Conservation (phyloP, 1,140 invertebrate species). For the Anastrepha ludens region DNA sequence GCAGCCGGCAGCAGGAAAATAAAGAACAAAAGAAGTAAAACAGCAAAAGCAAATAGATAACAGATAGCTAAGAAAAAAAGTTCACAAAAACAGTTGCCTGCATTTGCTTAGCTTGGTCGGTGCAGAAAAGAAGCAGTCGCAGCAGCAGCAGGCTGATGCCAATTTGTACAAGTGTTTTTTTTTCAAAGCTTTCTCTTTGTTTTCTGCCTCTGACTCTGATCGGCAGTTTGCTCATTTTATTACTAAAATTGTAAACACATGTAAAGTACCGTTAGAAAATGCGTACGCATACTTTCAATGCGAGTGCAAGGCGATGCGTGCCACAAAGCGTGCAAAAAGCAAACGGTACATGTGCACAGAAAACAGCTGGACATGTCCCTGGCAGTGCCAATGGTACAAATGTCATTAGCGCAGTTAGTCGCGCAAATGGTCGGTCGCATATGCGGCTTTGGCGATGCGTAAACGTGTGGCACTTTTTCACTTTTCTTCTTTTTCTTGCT, state of each 20-base stretch:
- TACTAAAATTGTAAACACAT: neutral
- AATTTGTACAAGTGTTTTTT: conserved; percentile 1
- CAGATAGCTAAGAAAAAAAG: neutral
- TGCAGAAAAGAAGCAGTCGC: neutral
- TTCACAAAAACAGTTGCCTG: neutral
- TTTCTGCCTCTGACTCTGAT: neutral
- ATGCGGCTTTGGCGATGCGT: neutral
- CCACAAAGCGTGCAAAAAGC: neutral
- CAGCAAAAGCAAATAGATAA: neutral
- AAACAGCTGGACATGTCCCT: neutral
- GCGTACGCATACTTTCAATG: neutral
- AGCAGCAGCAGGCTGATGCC: neutral
- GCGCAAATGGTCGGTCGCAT: neutral
- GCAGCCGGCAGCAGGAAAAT: neutral
- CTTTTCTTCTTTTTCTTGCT: neutral
- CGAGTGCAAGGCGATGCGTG: neutral
- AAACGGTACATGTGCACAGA: neutral
- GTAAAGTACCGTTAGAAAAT: neutral
- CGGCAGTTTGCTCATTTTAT: neutral
- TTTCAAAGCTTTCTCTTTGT: neutral
- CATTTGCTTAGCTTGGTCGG: neutral
- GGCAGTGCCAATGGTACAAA: neutral
- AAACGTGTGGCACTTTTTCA: conserved; percentile 10
- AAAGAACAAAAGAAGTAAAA: neutral
- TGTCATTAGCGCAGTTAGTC: conserved; percentile 31